Percentiles rank a stretch among this genome's conserved stretches.
These are phyloP conservation scores for Drosophila emarginata DNA, from an alignment of 2,888 invertebrate species.

Conservation along the genomic window DNA sequence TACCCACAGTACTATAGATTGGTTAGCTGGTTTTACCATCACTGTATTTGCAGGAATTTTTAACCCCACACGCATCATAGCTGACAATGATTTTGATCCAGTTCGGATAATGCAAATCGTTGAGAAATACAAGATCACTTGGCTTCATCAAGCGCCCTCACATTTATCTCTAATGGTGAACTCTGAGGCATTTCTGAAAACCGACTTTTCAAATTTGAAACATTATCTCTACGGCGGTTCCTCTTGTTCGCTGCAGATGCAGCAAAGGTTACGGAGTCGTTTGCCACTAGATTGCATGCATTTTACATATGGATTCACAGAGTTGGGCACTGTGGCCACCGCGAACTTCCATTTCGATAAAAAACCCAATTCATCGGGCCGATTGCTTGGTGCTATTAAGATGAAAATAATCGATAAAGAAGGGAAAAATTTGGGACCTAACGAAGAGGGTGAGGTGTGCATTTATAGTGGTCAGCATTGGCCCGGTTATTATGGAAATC, in stretches of 20 bases:
- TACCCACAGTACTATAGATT: constrained; percentile 64
- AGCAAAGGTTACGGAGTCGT: constrained; percentile 51
- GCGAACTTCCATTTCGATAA: constrained; percentile 46
- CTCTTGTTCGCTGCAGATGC: constrained; percentile 48
- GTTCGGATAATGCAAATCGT: constrained; percentile 57
- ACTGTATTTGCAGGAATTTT: constrained; percentile 56
- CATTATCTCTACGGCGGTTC: constrained; percentile 59
- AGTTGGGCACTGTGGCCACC: constrained; percentile 58
- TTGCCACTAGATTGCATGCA: constrained; percentile 53
- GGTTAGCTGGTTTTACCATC: constrained; percentile 61
- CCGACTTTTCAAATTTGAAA: constrained; percentile 55
- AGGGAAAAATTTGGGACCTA: constrained; percentile 52
- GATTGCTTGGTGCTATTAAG: constrained; percentile 51
- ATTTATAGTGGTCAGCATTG: constrained; percentile 52
- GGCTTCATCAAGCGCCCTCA: constrained; percentile 56
- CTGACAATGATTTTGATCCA: constrained; percentile 57
- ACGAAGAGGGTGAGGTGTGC: constrained; percentile 70
- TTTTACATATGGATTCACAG: constrained; percentile 69
- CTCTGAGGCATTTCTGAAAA: constrained; percentile 39
- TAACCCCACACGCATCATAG: constrained; percentile 65
- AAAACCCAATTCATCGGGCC: constrained; percentile 65
- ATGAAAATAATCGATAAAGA: constrained; percentile 68
- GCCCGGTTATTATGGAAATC: constrained; percentile 75
- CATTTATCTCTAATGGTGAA: constrained; percentile 58
- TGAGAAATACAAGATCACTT: constrained; percentile 59